Conservation (phyloP, 2,888 invertebrate species). For the Lacanobia wlatinum region DNA sequence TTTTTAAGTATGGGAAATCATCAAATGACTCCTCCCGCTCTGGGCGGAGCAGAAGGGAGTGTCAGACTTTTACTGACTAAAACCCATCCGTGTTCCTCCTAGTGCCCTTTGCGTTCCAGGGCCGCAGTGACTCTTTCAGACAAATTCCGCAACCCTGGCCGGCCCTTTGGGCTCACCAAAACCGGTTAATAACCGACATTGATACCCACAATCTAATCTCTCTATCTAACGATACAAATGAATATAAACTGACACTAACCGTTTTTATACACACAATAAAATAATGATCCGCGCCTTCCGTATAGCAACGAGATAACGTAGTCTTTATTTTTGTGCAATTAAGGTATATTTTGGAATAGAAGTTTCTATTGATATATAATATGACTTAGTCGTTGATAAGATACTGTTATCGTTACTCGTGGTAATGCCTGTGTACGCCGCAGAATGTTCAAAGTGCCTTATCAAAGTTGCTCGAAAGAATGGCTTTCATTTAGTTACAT, state of each 20-base stretch:
- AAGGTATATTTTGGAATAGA: conserved; percentile 36
- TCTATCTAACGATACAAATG: conserved; percentile 21
- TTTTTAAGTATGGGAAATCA: no score
- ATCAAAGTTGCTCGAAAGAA: conserved; percentile 13
- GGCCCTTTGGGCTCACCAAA: background rate
- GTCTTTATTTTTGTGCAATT: conserved; percentile 1
- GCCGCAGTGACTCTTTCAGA: no score
- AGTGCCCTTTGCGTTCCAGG: no score
- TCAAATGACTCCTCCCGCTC: no score
- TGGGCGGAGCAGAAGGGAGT: no score
- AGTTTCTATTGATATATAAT: conserved; percentile 29
- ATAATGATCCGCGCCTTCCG: conserved; percentile 25
- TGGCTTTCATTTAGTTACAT: background rate
- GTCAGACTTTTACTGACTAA: no score
- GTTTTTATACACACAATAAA: conserved; percentile 27
- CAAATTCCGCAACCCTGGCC: no score
- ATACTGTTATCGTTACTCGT: conserved; percentile 25
- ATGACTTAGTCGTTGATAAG: conserved; percentile 37
- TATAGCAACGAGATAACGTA: background rate
- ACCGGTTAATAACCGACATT: background rate
- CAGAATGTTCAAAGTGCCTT: conserved; percentile 25
- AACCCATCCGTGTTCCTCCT: no score
- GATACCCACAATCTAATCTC: conserved; percentile 47
- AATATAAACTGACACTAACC: conserved; percentile 38
- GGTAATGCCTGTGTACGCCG: conserved; percentile 25